These are phyloP conservation scores for Spilarctia lutea DNA, from an alignment of 2,888 invertebrate species.

Conservation along the genomic window DNA sequence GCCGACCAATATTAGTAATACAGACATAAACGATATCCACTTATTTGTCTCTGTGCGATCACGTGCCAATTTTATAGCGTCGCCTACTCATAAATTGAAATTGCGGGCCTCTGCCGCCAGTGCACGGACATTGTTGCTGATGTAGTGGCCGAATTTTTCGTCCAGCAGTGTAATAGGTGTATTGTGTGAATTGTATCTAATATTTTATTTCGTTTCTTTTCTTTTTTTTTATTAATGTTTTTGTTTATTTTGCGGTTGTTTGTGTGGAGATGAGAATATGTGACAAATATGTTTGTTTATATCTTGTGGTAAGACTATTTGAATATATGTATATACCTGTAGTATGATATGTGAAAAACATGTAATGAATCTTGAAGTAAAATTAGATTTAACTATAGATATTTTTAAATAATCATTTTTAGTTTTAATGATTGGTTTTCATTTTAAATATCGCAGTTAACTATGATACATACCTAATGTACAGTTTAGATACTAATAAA, in stretches of 20 bases:
- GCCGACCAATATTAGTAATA: slow-evolving; percentile 64
- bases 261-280: slow-evolving; percentile 5
- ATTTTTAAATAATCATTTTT: too few species aligned
- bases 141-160: slow-evolving; percentile 65
- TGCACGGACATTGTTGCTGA: slow-evolving; percentile 66
- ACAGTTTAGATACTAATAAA: too few species aligned
- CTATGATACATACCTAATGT: too few species aligned
- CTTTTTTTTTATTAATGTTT: neutral
- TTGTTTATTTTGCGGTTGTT: slow-evolving; percentile 7
- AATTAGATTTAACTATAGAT: too few species aligned
- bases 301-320: neutral
- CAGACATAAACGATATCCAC: slow-evolving; percentile 71
- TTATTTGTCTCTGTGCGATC: slow-evolving; percentile 80
- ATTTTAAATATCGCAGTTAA: too few species aligned
- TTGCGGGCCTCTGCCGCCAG: slow-evolving; percentile 66
- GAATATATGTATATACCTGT: neutral
- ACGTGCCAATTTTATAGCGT: slow-evolving; percentile 84
- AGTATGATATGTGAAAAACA: neutral
- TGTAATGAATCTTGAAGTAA: neutral
- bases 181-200: slow-evolving; percentile 23
- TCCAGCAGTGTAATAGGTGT: slow-evolving; percentile 39
- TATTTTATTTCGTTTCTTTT: slow-evolving; percentile 26
- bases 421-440: too few species aligned
- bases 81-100: slow-evolving; percentile 82
- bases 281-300: slow-evolving; percentile 2